Evolutionary conservation across 2,888 invertebrate genomes (phyloP).

Genomic region (Tridacna crocea): DNA sequence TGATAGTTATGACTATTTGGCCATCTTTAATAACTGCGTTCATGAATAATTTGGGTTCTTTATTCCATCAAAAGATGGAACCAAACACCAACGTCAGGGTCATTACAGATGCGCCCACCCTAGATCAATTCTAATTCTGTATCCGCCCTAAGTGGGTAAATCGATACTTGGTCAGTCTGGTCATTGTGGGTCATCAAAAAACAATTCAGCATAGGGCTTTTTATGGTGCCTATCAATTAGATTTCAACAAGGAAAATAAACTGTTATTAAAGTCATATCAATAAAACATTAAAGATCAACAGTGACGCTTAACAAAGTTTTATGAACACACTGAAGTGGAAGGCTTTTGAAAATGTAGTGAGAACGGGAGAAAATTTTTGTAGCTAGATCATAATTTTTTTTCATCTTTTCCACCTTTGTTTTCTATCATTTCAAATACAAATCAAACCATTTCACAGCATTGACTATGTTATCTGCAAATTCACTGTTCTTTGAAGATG

Average conservation of each 20-base stretch:
- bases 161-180: conserved; percentile 20
- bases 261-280: conserved; percentile 30
- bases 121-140: not conserved
- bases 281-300: conserved; percentile 25
- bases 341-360: no score
- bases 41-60: no score
- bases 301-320: no score
- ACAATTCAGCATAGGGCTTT: conserved; percentile 4
- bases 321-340: not conserved
- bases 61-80: not conserved
- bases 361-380: no score
- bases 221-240: conserved; percentile 17
- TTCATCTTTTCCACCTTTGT: no score
- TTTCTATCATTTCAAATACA: no score
- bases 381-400: no score
- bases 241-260: conserved; percentile 16
- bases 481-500: no score
- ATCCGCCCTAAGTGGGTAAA: not conserved
- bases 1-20: no score
- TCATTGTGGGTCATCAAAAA: conserved; percentile 22
- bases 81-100: not conserved
- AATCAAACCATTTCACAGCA: no score
- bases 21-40: no score
- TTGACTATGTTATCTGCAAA: no score
- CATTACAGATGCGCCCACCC: conserved; percentile 10